A percentile compares a stretch with the other conserved stretches of the same genome.
Conservation (phyloP, 2,888 invertebrate species). For the Lithophane leautieri region DNA sequence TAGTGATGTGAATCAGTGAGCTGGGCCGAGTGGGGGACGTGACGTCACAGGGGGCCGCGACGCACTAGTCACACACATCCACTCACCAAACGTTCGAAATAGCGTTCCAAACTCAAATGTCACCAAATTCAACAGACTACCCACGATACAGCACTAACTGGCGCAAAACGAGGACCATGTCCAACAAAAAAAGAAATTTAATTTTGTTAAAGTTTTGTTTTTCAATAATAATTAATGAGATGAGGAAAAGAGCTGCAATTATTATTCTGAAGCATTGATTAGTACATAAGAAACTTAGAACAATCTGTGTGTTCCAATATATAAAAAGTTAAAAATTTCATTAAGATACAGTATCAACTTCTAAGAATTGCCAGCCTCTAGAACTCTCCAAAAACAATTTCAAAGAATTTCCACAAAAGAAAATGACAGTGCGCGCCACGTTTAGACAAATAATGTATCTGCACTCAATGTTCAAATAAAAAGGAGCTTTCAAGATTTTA, state of each 20-base stretch:
- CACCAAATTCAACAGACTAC: conserved; percentile 54
- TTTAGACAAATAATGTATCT: conserved; percentile 88
- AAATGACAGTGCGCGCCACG: conserved; percentile 87
- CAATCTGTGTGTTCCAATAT: conserved; percentile 7
- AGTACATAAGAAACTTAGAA: neutral
- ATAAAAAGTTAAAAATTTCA: neutral
- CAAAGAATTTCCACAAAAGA: conserved; percentile 30
- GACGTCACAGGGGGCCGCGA: conserved; percentile 80
- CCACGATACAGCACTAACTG: conserved; percentile 53
- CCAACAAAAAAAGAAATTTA: conserved; percentile 21
- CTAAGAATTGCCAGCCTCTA: conserved; percentile 36
- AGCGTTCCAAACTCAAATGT: conserved; percentile 46
- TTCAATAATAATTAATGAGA: conserved; percentile 9
- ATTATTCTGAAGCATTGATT: conserved; percentile 5
- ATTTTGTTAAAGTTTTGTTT: conserved; percentile 39
- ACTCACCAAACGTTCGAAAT: conserved; percentile 58
- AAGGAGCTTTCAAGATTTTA: conserved; percentile 90
- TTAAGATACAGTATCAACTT: neutral
- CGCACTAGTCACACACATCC: conserved; percentile 85
- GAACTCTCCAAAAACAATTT: conserved; percentile 30
- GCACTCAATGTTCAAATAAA: conserved; percentile 91
- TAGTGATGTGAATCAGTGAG: conserved; percentile 85
- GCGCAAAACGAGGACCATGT: conserved; percentile 45
- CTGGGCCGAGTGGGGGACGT: conserved; percentile 74
- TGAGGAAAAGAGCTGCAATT: conserved; percentile 38